Evolutionary conservation across 2,888 invertebrate genomes (phyloP), one percentile per base, ranked within the genome.

Genomic region (Agelastica alni): DNA sequence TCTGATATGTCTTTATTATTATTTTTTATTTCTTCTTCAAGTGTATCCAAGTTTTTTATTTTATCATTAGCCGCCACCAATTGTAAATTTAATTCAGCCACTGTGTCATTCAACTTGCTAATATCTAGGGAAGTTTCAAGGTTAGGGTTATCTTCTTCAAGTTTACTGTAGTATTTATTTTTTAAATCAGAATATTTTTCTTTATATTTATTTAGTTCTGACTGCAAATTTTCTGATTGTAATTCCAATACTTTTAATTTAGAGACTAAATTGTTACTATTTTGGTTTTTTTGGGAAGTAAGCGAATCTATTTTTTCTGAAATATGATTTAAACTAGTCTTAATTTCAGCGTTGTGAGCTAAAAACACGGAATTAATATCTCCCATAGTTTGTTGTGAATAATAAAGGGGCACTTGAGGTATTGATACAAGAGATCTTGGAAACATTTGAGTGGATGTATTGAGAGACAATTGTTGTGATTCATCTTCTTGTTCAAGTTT

Each of bases 301-400:
- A 87, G 75, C 59, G 78, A 79, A 65, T 87, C 86, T 28, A 88
- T 75, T 75, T 86, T 87, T 52, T 82, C 81, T 14, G 82, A 78
- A 59, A 87, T 77, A 67, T 85, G 83, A n/a, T 80, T 76, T 56
- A 87, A 75, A 60, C 82, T 81, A 75, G 86, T 80, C 58, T 86
- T 78, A n/a, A 87, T 73, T 71, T 88, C 87, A 5, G 84, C 79
- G 67, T 85, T 85, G 55, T 86, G 84, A 12, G 83, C 76, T 43
- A 85, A 68, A 54, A 85, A 76, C 61, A 84, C 74, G 14, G 58
- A 56, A 59, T 81, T 81, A 32, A 83, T 68, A 57, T 78, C 78
- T 4, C 20, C 20, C n/a, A 18, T 18, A 10, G 17, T 7, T 2
- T 6, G 26, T 26, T 26, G 26, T 12, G 37, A 39, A 39, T 39